These are phyloP conservation scores for Rhinolophus ferrumequinum DNA, from an alignment of 2,113 vertebrate genomes.

Conservation along the genomic window DNA sequence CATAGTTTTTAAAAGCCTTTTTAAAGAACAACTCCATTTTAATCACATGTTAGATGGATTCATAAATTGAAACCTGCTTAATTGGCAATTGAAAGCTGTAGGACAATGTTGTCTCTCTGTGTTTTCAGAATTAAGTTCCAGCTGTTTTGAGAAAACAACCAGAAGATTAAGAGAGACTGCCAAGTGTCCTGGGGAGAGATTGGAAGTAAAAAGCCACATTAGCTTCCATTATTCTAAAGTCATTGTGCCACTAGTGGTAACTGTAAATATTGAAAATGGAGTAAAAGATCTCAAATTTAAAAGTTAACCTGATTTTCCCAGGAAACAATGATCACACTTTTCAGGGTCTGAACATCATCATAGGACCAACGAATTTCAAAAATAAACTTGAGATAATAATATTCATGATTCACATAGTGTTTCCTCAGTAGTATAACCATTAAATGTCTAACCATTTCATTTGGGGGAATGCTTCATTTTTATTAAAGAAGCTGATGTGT, in stretches of 20 bases:
- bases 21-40: neutral
- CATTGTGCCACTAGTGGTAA: neutral
- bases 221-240: slow-evolving; percentile 60
- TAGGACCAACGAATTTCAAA: neutral
- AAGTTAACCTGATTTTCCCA: neutral
- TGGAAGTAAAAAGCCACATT: slow-evolving; percentile 52
- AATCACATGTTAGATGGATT: slow-evolving; percentile 30
- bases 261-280: slow-evolving; percentile 27
- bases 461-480: neutral
- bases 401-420: neutral
- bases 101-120: slow-evolving; percentile 57
- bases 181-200: slow-evolving; percentile 66
- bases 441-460: neutral
- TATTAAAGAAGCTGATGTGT: neutral
- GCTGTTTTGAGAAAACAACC: slow-evolving; percentile 72
- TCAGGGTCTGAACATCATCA: neutral
- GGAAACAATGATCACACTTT: neutral
- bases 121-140: slow-evolving; percentile 74
- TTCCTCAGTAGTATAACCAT: neutral
- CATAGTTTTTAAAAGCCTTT: neutral
- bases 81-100: slow-evolving; percentile 70
- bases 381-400: neutral
- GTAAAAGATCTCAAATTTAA: neutral
- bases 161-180: slow-evolving; percentile 68
- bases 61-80: slow-evolving; percentile 72